Evolutionary conservation across 2,113 vertebrate genomes (phyloP), one percentile per base, ranked within the genome.

Genomic region (Daboia siamensis): DNA sequence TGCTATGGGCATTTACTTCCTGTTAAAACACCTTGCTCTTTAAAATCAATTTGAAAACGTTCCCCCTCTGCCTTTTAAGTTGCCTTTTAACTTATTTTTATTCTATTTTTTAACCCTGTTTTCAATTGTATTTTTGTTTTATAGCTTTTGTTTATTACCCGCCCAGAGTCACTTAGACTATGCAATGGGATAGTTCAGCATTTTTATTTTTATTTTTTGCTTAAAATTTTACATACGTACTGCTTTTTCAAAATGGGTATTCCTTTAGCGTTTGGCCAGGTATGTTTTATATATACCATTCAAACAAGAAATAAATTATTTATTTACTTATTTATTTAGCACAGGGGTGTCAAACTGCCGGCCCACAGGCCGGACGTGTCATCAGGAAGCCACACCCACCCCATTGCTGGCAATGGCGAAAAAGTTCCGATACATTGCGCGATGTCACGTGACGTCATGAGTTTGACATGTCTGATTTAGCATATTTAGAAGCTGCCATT

Each of bases 201-300:
- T 94, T 93, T 61, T 26, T 59, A 23, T 61, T 11, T 10, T 6
- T 5, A 9, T 26, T 52, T 86, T 86, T 59, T 91, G 91, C 86
- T 94, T 91, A 94, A 85, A 93, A 93, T 93, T 92, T 93, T 51
- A 93, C 94, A 96, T 96, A 33, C 0, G 5, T 69, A 95, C 96
- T 95, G 94, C 64, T 92, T 96, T 97, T 96, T 96, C 95, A 98
- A 96, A 95, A 97, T 95, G 94, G 96, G 94, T 97, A 96, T 97
- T 97, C 98, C 99, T 99, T 99, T 99, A 99, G 98, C 98, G 98
- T 99, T 96, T 97, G 97, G 97, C 96, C 97, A 5, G 13, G n/a
- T 74, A 74, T 33, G n/a, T 74, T 74, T 74, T 74, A 33, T 33
- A 74, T 33, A 74, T 74, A 17, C n/a, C 33, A 74, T 74, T 33